Percentiles rank a stretch among this genome's conserved stretches.
Evolutionary conservation across 2,888 invertebrate species (phyloP).

Genomic region (Drosophila subsilvestris): DNA sequence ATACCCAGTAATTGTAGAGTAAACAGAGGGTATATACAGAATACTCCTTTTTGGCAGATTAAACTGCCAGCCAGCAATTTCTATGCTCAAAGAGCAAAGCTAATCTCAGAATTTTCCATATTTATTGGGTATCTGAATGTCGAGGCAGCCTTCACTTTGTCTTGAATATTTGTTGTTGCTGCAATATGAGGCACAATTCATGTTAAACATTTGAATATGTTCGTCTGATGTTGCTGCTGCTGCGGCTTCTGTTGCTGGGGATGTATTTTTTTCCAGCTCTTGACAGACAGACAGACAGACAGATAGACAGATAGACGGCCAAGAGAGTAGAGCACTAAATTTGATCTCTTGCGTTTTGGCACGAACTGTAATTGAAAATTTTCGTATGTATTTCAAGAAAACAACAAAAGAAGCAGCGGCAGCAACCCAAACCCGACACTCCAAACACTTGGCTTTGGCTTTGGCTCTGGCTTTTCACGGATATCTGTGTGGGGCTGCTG

Average conservation of each 20-base stretch:
- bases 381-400: conserved; percentile 49
- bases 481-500: conserved; percentile 27
- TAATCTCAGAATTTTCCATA: neutral
- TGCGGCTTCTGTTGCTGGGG: neutral
- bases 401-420: conserved; percentile 33
- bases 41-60: too few relatives aligned
- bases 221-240: conserved; percentile 27
- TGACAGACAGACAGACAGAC: conserved; percentile 44
- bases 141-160: neutral
- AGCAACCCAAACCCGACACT: conserved; percentile 70
- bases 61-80: too few relatives aligned
- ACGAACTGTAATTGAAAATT: conserved; percentile 80
- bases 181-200: conserved; percentile 72
- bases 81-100: neutral
- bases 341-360: conserved; percentile 75
- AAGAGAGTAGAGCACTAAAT: conserved; percentile 53
- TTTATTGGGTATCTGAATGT: neutral
- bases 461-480: conserved; percentile 55
- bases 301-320: conserved; percentile 40
- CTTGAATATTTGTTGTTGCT: conserved; percentile 33
- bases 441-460: conserved; percentile 71
- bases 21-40: neutral
- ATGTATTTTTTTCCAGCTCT: conserved; percentile 32
- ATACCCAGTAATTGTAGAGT: neutral
- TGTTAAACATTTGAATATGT: conserved; percentile 73